These are phyloP conservation scores for Chelon auratus DNA, from an alignment of 2,797 vertebrate species.

Conservation along the genomic window DNA sequence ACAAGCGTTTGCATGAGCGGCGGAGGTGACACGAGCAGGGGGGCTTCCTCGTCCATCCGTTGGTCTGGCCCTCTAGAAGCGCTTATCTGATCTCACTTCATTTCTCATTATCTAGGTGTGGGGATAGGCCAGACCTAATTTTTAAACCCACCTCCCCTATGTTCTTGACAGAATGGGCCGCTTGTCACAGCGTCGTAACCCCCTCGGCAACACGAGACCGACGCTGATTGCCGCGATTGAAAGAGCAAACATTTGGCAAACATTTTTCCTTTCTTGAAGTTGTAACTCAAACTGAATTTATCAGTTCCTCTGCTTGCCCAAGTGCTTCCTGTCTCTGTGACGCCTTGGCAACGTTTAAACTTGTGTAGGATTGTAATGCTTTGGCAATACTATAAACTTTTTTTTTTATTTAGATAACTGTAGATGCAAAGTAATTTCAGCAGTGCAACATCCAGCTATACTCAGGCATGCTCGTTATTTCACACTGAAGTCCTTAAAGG, in stretches of 20 bases:
- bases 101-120: conserved; percentile 78
- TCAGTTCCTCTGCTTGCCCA: conserved; percentile 47
- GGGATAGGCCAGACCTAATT: conserved; percentile 55
- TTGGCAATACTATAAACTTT: conserved; percentile 4
- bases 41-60: conserved; percentile 76
- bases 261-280: conserved; percentile 47
- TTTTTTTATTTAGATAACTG: conserved; percentile 41
- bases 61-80: conserved; percentile 51
- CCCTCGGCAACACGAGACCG: conserved; percentile 64
- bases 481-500: conserved; percentile 49
- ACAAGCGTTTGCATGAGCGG: conserved; percentile 74
- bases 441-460: conserved; percentile 27
- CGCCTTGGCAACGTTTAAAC: conserved; percentile 45
- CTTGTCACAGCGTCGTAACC: conserved; percentile 60
- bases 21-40: conserved; percentile 74
- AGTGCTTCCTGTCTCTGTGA: conserved; percentile 56
- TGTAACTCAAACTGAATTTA: conserved; percentile 49
- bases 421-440: conserved; percentile 18
- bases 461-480: conserved; percentile 69
- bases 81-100: conserved; percentile 86
- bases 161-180: conserved; percentile 50
- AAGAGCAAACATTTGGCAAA: conserved; percentile 50
- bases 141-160: conserved; percentile 35
- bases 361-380: conserved; percentile 39
- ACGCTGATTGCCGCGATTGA: conserved; percentile 50